These are phyloP conservation scores for Empidonax alnorum DNA, from an alignment of 2,113 vertebrate species.

Conservation along the genomic window DNA sequence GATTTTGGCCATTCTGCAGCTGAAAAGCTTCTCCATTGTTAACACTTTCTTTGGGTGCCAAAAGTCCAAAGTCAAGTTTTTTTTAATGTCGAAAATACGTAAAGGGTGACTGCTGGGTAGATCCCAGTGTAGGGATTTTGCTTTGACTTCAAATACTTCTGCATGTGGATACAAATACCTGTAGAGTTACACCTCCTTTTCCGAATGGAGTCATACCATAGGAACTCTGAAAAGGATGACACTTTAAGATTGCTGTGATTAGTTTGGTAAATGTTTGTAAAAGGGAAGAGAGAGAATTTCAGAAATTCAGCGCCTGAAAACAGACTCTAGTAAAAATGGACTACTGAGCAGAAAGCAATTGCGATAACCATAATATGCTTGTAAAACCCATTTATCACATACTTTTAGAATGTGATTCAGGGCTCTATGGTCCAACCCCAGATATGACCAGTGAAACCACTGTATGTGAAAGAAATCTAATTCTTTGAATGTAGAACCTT, in stretches of 20 bases:
- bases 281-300: neutral
- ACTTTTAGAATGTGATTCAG: neutral
- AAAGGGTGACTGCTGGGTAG: neutral
- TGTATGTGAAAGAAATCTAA: neutral
- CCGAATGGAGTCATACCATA: neutral
- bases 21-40: neutral
- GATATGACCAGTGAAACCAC: neutral
- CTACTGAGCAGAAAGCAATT: neutral
- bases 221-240: neutral
- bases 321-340: neutral
- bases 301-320: neutral
- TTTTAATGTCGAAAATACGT: neutral
- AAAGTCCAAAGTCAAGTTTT: neutral
- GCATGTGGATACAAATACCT: neutral
- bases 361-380: neutral
- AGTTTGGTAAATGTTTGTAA: neutral
- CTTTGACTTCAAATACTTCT: neutral
- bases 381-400: neutral
- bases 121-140: neutral
- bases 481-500: neutral
- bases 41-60: neutral
- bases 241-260: neutral
- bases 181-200: neutral
- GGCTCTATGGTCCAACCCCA: neutral
- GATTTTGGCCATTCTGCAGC: neutral